These are phyloP conservation scores for Hoplodrina ambigua DNA, from an alignment of 2,888 invertebrate genomes.

Conservation along the genomic window DNA sequence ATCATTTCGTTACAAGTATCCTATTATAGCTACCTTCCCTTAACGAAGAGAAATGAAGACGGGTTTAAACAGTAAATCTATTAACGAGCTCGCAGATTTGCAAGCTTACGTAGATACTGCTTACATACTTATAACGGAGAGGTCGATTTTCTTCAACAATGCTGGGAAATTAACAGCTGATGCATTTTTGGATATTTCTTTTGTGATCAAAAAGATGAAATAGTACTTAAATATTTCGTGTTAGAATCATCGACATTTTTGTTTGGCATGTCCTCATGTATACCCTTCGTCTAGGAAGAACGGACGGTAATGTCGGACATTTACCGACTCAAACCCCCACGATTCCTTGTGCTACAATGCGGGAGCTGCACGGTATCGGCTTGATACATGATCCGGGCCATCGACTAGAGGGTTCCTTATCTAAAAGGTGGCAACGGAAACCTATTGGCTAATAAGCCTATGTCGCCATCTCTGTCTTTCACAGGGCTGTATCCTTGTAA, in stretches of 20 bases:
- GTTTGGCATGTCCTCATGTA: no score
- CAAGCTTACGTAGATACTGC: background rate
- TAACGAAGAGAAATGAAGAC: slow-evolving; percentile 9
- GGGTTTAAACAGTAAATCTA: slow-evolving; percentile 8
- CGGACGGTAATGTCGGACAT: no score
- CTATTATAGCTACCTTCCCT: background rate
- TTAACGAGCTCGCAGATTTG: slow-evolving; percentile 24
- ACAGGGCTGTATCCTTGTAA: no score
- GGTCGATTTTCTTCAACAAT: background rate
- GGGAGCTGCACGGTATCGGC: no score
- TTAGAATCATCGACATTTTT: background rate
- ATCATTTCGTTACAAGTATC: background rate
- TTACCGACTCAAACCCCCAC: no score
- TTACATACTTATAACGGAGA: background rate
- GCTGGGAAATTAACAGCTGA: slow-evolving; percentile 35
- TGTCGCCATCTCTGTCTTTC: no score
- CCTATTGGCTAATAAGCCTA: no score
- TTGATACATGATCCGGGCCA: no score
- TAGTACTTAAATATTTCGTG: background rate
- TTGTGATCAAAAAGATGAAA: background rate
- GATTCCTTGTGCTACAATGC: no score
- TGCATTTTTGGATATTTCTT: slow-evolving; percentile 9
- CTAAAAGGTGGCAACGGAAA: no score
- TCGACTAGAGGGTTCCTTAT: no score
- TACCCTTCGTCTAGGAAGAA: no score